Conservation (phyloP, 2,888 invertebrate species). For the Ashinkailepas kermadecensis region DNA sequence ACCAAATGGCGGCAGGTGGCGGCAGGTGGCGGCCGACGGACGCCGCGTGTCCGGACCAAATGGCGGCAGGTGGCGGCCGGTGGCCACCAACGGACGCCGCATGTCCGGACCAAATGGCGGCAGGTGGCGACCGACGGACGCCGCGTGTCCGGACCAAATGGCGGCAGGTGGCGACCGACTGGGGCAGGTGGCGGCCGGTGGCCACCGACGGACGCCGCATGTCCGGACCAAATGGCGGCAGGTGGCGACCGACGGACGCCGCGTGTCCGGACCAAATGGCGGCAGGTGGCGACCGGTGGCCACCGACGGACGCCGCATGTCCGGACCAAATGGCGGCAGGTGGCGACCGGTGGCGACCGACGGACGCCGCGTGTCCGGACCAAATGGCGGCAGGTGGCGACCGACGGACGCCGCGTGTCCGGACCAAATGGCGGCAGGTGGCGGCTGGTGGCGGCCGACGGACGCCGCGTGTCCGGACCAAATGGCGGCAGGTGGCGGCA, state of each 20-base stretch:
- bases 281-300: background rate
- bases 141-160: background rate
- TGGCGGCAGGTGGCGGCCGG: background rate
- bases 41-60: background rate
- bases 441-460: too few species aligned
- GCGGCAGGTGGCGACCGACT: too few species aligned
- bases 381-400: background rate
- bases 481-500: background rate
- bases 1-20: background rate
- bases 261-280: background rate
- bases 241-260: too few species aligned
- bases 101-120: background rate
- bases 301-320: background rate
- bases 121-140: too few species aligned
- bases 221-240: background rate
- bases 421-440: background rate
- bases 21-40: too few species aligned
- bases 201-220: background rate
- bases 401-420: background rate
- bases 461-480: background rate
- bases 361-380: background rate
- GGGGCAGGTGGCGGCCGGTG: background rate
- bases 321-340: background rate
- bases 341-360: background rate
- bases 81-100: background rate